Base-by-base conservation (phyloP, 2,888 invertebrate genomes). In the Eueremaeus valkanovi region DNA sequence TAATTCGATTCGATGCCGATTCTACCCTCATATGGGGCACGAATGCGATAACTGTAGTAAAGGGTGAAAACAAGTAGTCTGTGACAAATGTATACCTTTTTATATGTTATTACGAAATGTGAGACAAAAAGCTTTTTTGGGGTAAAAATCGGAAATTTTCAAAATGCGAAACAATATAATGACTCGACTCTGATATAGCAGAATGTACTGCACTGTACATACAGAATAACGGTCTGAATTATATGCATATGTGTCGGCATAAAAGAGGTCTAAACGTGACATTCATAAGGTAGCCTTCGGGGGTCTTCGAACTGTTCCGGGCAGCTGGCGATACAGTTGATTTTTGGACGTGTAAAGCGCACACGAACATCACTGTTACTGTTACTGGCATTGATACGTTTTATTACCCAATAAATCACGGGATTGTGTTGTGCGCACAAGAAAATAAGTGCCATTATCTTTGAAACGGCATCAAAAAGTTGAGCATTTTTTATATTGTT, bases 371-470 rank as follows among this genome's bases (percentile, higher is more conserved):
- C n/a, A n/a, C n/a, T n/a, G n/a, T n/a, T n/a, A n/a, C n/a, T n/a
- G n/a, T n/a, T n/a, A n/a, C n/a, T 18, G 21, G 63, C 63, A 63
- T 63, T 63, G 63, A 63, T 63, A 63, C 63, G 55, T 31, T 63
- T 63, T 63, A 63, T 63, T 63, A 63, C 33, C 13, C 63, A 63
- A 63, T 63, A 63, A 63, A 63, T 63, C 63, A 63, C 33, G 29
- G n/a, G 55, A 55, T 24, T 63, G n/a, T 33, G 63, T 29, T 16
- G 63, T 13, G 63, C 9, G 33, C 33, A 36, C 63, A 63, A 63
- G 63, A 63, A 63, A 63, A 63, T 63, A 29, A 63, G 63, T 63
- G 63, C 63, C 33, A 63, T 63, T 63, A 63, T 63, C 63, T 63
- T 63, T 63, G 63, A 63, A 63, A 63, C 31, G 33, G 33, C 63